Conservation (phyloP, 1,140 invertebrate genomes). For the Diprion similis region DNA sequence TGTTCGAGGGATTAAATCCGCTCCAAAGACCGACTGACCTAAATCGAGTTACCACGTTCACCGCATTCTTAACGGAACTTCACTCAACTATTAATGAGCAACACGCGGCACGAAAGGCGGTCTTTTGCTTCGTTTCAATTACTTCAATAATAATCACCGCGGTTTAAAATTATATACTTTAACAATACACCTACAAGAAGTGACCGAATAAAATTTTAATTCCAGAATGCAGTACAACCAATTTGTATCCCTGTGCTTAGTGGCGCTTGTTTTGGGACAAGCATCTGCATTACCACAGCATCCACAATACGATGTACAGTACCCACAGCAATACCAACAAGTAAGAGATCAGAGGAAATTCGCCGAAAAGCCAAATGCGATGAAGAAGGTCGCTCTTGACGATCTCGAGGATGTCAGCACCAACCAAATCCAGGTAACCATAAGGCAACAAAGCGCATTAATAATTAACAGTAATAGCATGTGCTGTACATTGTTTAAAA, state of each 20-base stretch:
- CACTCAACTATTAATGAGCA: neutral
- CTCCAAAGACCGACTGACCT: neutral
- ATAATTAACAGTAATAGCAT: too few relatives aligned
- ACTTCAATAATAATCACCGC: neutral
- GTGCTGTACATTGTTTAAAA: too few relatives aligned
- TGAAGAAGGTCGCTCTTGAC: slow-evolving; percentile 84
- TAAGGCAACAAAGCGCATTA: neutral
- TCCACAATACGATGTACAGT: slow-evolving; percentile 42
- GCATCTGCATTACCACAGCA: slow-evolving; percentile 52
- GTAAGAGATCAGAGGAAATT: slow-evolving; percentile 73
- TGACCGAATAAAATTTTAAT: slow-evolving; percentile 13
- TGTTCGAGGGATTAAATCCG: neutral
- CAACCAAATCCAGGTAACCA: slow-evolving; percentile 74
- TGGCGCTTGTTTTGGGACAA: slow-evolving; percentile 54
- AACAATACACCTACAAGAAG: neutral
- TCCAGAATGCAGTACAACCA: slow-evolving; percentile 52
- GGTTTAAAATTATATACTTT: too few relatives aligned
- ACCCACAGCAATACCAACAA: slow-evolving; percentile 61
- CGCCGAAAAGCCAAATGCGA: slow-evolving; percentile 84
- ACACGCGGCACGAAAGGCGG: too few relatives aligned
- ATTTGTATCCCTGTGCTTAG: slow-evolving; percentile 48
- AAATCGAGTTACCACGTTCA: slow-evolving; percentile 1
- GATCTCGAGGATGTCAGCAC: slow-evolving; percentile 82
- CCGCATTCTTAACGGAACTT: slow-evolving; percentile 5
- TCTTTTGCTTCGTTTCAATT: too few relatives aligned